Conservation (phyloP, 2,888 invertebrate genomes). For the Tachina fera region DNA sequence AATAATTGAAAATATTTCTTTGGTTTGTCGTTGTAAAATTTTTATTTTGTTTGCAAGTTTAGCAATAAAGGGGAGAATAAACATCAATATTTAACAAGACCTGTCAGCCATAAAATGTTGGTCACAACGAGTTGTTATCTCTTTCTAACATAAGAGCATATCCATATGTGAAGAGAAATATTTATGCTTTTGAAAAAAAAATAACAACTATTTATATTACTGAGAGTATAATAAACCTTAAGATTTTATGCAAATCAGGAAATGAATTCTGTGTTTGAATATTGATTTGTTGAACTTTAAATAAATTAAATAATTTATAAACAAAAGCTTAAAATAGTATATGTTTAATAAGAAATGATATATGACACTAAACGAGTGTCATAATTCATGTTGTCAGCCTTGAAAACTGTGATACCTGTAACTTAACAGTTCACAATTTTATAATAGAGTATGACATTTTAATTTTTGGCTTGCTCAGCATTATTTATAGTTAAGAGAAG, state of each 20-base stretch:
- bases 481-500: neutral
- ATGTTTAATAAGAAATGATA: conserved; percentile 5
- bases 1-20: conserved; percentile 63
- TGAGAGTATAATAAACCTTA: conserved; percentile 49
- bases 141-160: neutral
- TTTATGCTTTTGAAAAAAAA: conserved; percentile 38
- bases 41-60: neutral
- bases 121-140: conserved; percentile 38
- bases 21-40: conserved; percentile 25
- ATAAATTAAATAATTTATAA: conserved; percentile 32
- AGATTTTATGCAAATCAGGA: conserved; percentile 69
- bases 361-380: neutral
- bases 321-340: neutral
- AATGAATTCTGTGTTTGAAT: conserved; percentile 45
- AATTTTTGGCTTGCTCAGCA: neutral
- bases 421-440: neutral
- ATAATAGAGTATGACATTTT: neutral
- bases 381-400: neutral
- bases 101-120: conserved; percentile 64
- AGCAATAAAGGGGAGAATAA: conserved; percentile 33
- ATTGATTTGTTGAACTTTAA: conserved; percentile 19
- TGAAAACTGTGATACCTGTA: neutral
- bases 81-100: conserved; percentile 63
- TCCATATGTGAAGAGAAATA: neutral
- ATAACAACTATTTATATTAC: conserved; percentile 32